A percentile compares a stretch with the other conserved stretches of the same genome.
Conservation (phyloP, 2,888 invertebrate species). For the Geophilus truncorum region DNA sequence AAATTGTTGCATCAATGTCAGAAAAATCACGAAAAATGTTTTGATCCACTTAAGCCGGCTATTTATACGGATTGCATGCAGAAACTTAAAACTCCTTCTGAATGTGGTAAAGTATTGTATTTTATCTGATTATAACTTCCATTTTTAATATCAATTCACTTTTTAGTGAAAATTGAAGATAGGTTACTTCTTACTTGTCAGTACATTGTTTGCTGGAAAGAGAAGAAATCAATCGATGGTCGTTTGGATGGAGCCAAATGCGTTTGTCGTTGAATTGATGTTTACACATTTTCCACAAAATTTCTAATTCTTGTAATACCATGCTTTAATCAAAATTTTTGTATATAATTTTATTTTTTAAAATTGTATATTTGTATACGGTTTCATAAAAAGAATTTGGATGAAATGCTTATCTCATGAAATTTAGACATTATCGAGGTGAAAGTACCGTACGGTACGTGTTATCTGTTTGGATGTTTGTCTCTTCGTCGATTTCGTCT, state of each 20-base stretch:
- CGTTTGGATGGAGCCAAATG: slow-evolving; percentile 20
- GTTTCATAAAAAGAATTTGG: too few species aligned
- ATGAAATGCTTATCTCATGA: too few species aligned
- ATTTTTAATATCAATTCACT: background rate
- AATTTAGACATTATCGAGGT: too few species aligned
- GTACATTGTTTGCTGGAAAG: slow-evolving; percentile 1
- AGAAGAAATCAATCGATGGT: background rate
- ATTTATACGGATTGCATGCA: background rate
- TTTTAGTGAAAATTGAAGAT: background rate
- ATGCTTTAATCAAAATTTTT: too few species aligned
- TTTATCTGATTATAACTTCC: background rate
- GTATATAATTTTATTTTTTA: too few species aligned
- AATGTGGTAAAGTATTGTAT: background rate
- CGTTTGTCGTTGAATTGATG: too few species aligned
- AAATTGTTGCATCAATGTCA: background rate
- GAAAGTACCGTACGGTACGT: too few species aligned
- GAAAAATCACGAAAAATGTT: slow-evolving; percentile 9
- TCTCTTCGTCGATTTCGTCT: too few species aligned
- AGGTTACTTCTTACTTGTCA: background rate
- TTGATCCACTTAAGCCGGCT: background rate
- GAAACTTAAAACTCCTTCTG: background rate
- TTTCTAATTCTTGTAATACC: too few species aligned
- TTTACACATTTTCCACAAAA: too few species aligned
- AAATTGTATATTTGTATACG: too few species aligned
- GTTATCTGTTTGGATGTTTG: too few species aligned